Conservation (phyloP, 1,140 invertebrate species). For the Hycleus phaleratus region DNA sequence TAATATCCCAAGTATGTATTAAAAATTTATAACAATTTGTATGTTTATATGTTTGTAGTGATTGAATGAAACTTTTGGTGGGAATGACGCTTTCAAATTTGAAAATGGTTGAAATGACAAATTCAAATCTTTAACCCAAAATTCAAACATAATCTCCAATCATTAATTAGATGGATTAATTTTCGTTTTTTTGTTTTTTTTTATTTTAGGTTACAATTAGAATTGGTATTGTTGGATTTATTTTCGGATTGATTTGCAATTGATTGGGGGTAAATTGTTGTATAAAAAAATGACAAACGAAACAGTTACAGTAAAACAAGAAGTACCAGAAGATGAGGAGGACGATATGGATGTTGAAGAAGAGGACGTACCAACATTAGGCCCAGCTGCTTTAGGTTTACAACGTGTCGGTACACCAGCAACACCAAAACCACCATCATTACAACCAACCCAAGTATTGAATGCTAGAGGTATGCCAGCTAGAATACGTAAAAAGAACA, state of each 20-base stretch:
- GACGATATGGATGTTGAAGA: conserved; percentile 54
- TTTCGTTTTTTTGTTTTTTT: too few species aligned
- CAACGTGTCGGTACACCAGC: conserved; percentile 68
- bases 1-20: too few species aligned
- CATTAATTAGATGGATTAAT: not conserved
- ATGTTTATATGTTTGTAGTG: not conserved
- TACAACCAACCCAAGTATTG: conserved; percentile 63
- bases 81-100: conserved; percentile 35
- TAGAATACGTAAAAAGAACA: conserved; percentile 83
- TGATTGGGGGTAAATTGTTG: not conserved
- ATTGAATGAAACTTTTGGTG: conserved; percentile 9
- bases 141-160: not conserved
- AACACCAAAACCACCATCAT: conserved; percentile 59
- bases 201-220: too few species aligned
- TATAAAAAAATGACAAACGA: conserved; percentile 39
- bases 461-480: conserved; percentile 83
- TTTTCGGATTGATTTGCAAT: too few species aligned
- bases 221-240: too few species aligned
- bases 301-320: conserved; percentile 48
- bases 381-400: conserved; percentile 65
- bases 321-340: conserved; percentile 54
- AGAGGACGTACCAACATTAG: conserved; percentile 58
- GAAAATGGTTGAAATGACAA: conserved; percentile 35
- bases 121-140: conserved; percentile 31
- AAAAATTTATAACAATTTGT: too few species aligned